Evolutionary conservation across 2,888 invertebrate genomes (phyloP).

Genomic region (Patella depressa): DNA sequence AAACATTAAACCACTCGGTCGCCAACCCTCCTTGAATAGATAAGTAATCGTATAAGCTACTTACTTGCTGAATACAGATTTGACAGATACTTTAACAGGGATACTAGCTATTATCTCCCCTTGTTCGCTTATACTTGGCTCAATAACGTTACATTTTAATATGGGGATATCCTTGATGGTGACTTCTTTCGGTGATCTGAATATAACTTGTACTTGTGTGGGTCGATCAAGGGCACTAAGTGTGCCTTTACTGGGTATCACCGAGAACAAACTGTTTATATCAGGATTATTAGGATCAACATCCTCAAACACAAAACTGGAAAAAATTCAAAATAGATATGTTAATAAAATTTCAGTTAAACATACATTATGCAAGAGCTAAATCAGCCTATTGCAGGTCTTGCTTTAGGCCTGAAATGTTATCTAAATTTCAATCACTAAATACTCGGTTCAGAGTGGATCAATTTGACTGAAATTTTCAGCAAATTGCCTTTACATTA

Average conservation of each 20-base stretch:
- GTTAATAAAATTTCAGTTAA: no score
- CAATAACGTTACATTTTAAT: conserved; percentile 70
- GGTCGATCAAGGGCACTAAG: conserved; percentile 67
- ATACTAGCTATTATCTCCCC: conserved; percentile 71
- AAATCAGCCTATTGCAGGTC: no score
- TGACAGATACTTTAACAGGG: conserved; percentile 71
- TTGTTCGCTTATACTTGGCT: conserved; percentile 65
- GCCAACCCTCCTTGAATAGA: no score
- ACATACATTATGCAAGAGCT: no score
- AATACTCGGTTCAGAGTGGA: no score
- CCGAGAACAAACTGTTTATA: conserved; percentile 64
- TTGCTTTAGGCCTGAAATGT: no score
- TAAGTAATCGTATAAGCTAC: conserved; percentile 28
- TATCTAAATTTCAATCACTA: no score
- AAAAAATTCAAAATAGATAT: conserved; percentile 14
- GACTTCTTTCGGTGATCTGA: conserved; percentile 67
- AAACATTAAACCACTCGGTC: no score
- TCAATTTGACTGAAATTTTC: no score
- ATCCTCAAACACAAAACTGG: conserved; percentile 67
- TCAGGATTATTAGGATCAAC: conserved; percentile 58
- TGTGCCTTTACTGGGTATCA: conserved; percentile 63
- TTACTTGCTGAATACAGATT: conserved; percentile 71
- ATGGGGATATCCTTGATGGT: conserved; percentile 68
- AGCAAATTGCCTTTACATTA: no score
- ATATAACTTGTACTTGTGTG: conserved; percentile 65